Evolutionary conservation across 2,888 invertebrate species (phyloP), one percentile per base, ranked within the genome.

Genomic region (Eilema depressum): DNA sequence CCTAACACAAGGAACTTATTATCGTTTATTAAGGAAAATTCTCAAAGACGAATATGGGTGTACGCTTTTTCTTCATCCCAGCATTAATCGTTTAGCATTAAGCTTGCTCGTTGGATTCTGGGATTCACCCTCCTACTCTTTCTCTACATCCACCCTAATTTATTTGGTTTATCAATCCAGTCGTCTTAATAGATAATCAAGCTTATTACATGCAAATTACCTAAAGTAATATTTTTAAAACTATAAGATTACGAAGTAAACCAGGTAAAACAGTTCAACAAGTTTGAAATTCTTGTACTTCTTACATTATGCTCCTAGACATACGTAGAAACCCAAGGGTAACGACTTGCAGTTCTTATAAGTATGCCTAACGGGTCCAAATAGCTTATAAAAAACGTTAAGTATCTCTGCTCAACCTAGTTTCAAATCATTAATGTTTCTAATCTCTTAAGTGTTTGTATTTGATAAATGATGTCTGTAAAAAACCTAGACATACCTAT

Each of bases 301-400:
- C 64, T 56, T 66, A 59, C 17, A 66, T n/a, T n/a, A n/a, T n/a
- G n/a, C n/a, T n/a, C n/a, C 41, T 63, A 33, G 60, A 66, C 47
- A 33, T 30, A 28, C 20, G 47, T 66, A 66, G n/a, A 41, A 66
- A 3, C 23, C 30, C 11, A 26, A 68, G 71, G 71, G 71, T 69
- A 74, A 69, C 62, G 70, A 73, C 76, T 65, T 66, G 17, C 28
- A 30, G 69, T 62, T 75, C 71, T 75, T 59, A 60, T 33, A 71
- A 72, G 59, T 68, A 53, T 78, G 65, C 63, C 69, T 68, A 68
- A 68, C 63, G 59, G 56, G 59, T 59, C 23, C 57, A 63, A 71
- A 65, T 12, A 25, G 41, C 5, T 63, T 69, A 81, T 63, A 77
- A 81, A 78, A 76, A 77, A 74, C 71, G 20, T 62, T 62, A 66